phyloP scores from a whole-genome alignment of 2,113 vertebrate species.

The Glaucomys volans region DNA sequence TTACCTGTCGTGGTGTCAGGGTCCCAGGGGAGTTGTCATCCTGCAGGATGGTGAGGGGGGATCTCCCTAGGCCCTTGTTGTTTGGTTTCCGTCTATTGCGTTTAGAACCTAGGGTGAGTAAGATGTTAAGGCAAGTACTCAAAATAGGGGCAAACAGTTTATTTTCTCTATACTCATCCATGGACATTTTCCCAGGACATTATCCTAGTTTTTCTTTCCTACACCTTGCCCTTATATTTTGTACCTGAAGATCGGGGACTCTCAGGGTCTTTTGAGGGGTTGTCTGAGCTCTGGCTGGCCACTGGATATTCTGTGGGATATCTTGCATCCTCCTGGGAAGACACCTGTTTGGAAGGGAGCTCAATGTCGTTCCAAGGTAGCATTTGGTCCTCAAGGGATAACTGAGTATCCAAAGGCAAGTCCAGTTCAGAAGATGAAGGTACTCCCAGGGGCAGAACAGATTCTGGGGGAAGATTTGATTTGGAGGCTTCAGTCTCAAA shows the following conservation, averaged over 20 bases:
- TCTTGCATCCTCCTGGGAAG: conserved; percentile 52
- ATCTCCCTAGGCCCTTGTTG: conserved; percentile 89
- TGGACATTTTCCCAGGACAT: neutral
- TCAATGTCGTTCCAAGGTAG: conserved; percentile 37
- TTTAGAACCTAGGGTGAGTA: conserved; percentile 81
- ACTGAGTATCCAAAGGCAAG: conserved; percentile 48
- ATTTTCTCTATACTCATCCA: neutral
- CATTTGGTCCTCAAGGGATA: conserved; percentile 58
- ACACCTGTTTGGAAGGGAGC: conserved; percentile 9
- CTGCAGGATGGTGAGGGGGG: conserved; percentile 93
- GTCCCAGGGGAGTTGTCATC: conserved; percentile 92
- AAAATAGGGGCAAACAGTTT: neutral
- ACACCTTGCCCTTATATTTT: conserved; percentile 23
- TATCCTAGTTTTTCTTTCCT: neutral
- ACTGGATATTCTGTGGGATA: neutral
- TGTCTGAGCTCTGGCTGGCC: conserved; percentile 69
- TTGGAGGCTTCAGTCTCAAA: conserved; percentile 77
- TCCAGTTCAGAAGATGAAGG: conserved; percentile 53
- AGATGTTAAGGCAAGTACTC: conserved; percentile 36
- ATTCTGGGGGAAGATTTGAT: neutral
- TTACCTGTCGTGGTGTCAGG: conserved; percentile 85
- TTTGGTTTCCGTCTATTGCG: conserved; percentile 71
- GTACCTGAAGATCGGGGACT: conserved; percentile 77
- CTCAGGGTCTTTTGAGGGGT: conserved; percentile 50
- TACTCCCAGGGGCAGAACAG: neutral